Percentiles rank a stretch among this genome's conserved stretches.
Conservation (phyloP, 2,113 vertebrate species). For the Argyrosomus japonicus region DNA sequence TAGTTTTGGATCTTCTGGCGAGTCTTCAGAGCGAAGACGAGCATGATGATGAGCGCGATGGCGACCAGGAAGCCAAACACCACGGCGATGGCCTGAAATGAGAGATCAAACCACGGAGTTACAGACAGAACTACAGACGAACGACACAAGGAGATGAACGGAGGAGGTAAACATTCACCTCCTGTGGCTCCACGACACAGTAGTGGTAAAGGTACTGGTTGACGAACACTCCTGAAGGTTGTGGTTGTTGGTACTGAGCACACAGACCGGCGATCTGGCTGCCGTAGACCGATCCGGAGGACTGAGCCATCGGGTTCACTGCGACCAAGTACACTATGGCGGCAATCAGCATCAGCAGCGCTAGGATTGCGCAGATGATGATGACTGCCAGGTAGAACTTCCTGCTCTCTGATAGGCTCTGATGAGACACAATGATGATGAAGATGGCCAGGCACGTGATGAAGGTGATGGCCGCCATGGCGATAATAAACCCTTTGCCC, state of each 20-base stretch:
- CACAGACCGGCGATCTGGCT: constrained; percentile 86
- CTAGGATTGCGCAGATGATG: constrained; percentile 85
- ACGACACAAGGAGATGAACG: rapidly evolving
- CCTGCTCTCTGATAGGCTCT: constrained; percentile 82
- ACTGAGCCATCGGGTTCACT: constrained; percentile 89
- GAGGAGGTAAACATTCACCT: constrained; percentile 79
- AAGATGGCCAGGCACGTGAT: constrained; percentile 84
- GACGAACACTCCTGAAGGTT: constrained; percentile 67
- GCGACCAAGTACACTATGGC: constrained; percentile 90
- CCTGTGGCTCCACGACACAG: constrained; percentile 93
- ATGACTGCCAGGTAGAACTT: constrained; percentile 88
- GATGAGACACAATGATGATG: constrained; percentile 85
- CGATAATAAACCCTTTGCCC: constrained; percentile 90
- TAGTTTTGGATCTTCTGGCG: constrained; percentile 85
- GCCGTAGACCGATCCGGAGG: constrained; percentile 84
- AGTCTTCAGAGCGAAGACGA: constrained; percentile 91
- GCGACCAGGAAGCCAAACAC: constrained; percentile 89
- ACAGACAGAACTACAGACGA: neutral
- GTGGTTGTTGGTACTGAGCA: constrained; percentile 83
- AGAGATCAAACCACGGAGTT: neutral
- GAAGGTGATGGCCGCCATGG: constrained; percentile 88
- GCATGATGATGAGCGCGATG: constrained; percentile 87
- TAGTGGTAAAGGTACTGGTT: constrained; percentile 94
- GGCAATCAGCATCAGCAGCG: constrained; percentile 88
- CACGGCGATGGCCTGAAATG: constrained; percentile 88